These are phyloP conservation scores for Andrena praecox DNA, from an alignment of 2,888 invertebrate genomes.

Conservation along the genomic window DNA sequence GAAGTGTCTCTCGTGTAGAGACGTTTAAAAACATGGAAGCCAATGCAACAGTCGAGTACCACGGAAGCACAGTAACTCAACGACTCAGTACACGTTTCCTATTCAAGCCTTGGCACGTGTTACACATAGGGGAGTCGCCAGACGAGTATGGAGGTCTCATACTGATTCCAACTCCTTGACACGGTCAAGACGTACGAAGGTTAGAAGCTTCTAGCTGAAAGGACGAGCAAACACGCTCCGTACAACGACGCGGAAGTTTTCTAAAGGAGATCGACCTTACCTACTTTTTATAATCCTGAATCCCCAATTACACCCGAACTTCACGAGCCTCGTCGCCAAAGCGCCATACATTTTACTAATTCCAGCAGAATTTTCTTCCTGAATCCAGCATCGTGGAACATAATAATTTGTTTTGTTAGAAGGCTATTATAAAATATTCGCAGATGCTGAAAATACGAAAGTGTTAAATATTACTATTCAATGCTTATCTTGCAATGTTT, in stretches of 20 bases:
- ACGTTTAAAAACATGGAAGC: conserved; percentile 1
- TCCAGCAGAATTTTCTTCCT: no score
- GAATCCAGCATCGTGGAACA: no score
- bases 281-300: background rate
- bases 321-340: no score
- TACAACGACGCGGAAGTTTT: background rate
- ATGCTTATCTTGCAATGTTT: no score
- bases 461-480: no score
- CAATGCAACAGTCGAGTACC: conserved; percentile 4
- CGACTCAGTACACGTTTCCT: conserved; percentile 47
- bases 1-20: no score
- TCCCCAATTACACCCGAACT: background rate
- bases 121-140: conserved; percentile 19
- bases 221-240: background rate
- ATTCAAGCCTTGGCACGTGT: conserved; percentile 58
- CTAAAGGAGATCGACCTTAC: background rate
- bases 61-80: conserved; percentile 34
- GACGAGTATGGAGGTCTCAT: conserved; percentile 27
- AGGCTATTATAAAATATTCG: no score
- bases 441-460: no score
- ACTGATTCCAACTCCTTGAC: conserved; percentile 32
- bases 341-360: no score
- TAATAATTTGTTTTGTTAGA: no score
- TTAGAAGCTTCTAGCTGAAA: background rate
- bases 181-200: conserved; percentile 23